Evolutionary conservation across 2,888 invertebrate species (phyloP).

Genomic region (Dinocampus coccinellae): DNA sequence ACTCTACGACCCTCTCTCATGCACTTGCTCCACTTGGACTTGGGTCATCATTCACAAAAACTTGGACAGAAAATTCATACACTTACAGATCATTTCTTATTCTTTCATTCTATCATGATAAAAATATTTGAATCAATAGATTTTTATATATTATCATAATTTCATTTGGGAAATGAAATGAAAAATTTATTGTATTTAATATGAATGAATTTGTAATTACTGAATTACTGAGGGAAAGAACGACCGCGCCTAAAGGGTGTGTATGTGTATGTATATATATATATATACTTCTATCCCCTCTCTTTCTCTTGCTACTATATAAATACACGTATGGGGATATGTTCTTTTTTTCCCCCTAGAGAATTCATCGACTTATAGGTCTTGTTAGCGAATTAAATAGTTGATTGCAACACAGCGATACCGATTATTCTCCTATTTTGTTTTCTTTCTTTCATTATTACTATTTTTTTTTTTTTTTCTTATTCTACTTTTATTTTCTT

Average conservation of each 20-base stretch:
- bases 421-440: background rate
- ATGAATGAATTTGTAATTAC: too few species aligned
- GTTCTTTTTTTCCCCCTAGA: too few species aligned
- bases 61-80: conserved; percentile 56
- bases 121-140: background rate
- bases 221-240: too few species aligned
- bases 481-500: background rate
- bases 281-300: too few species aligned
- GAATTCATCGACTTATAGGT: background rate
- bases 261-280: too few species aligned
- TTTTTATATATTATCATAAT: too few species aligned
- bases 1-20: conserved; percentile 63
- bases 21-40: conserved; percentile 59
- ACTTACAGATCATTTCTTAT: conserved; percentile 41
- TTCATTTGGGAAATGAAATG: too few species aligned
- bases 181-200: too few species aligned
- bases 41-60: conserved; percentile 58
- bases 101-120: background rate
- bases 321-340: too few species aligned
- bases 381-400: conserved; percentile 44
- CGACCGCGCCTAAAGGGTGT: too few species aligned
- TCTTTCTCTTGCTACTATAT: too few species aligned
- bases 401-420: background rate
- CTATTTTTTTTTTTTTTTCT: conserved; percentile 4
- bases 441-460: background rate